Evolutionary conservation across 1,140 invertebrate species (phyloP).

Genomic region (Magallana gigas): DNA sequence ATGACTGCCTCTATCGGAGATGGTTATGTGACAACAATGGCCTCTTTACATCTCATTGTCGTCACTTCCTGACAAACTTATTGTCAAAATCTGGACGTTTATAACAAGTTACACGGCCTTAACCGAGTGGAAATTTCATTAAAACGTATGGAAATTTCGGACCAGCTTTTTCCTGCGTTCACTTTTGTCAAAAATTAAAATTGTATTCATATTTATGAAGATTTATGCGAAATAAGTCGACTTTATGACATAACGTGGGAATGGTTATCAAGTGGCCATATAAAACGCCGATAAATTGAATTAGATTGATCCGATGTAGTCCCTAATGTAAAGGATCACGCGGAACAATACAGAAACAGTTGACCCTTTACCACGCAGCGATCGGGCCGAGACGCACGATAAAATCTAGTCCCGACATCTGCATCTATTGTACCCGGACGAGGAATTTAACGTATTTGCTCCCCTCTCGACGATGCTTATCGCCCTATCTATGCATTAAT

Average conservation of each 20-base stretch:
- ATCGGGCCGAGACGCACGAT: background rate
- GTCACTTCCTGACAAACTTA: conserved; percentile 22
- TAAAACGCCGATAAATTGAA: conserved; percentile 7
- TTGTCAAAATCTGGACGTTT: background rate
- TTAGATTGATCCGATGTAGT: conserved; percentile 31
- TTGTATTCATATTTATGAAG: conserved; percentile 11
- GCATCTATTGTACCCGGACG: conserved; percentile 39
- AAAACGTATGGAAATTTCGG: conserved; percentile 1
- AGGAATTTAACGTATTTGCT: conserved; percentile 31
- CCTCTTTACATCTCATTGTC: background rate
- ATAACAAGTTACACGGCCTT: background rate
- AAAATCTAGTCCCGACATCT: conserved; percentile 32
- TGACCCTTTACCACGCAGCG: conserved; percentile 18
- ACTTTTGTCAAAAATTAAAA: conserved; percentile 20
- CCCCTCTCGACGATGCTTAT: background rate
- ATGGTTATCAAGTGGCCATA: background rate
- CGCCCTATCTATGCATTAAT: conserved; percentile 40
- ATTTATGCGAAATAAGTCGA: conserved; percentile 25
- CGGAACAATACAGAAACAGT: conserved; percentile 22
- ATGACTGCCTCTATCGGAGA: background rate
- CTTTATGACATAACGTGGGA: conserved; percentile 30
- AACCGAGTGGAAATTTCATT: background rate
- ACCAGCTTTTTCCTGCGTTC: background rate
- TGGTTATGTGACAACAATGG: background rate
- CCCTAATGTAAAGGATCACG: background rate